Evolutionary conservation across 2,888 invertebrate genomes (phyloP).

Genomic region (Arenicola marina): DNA sequence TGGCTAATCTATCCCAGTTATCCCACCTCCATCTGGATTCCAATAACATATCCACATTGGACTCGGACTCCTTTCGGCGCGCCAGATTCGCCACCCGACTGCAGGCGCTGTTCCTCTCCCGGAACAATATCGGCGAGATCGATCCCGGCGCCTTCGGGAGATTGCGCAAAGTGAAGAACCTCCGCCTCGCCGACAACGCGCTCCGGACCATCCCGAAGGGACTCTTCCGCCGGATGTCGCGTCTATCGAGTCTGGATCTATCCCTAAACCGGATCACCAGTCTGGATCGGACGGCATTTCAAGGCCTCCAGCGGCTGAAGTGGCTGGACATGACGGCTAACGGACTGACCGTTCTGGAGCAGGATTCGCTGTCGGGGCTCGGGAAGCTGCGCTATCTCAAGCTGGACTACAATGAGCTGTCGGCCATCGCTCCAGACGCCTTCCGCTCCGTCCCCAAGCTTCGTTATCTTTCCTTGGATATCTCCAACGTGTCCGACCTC

Average conservation of each 20-base stretch:
- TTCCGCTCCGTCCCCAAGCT: constrained; percentile 14
- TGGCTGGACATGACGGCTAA: constrained; percentile 26
- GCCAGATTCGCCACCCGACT: neutral
- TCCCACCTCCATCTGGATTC: neutral
- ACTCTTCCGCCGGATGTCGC: constrained; percentile 8
- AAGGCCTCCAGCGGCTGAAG: constrained; percentile 16
- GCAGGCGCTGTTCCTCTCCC: constrained; percentile 7
- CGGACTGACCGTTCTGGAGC: constrained; percentile 11
- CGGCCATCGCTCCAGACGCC: constrained; percentile 13
- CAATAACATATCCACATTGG: neutral
- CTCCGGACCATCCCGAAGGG: neutral
- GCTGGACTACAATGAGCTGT: constrained; percentile 20
- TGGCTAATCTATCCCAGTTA: neutral
- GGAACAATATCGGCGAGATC: constrained; percentile 7
- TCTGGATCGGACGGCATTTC: constrained; percentile 12
- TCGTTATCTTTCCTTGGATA: constrained; percentile 20
- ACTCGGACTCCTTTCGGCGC: too few species aligned
- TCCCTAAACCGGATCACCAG: constrained; percentile 18
- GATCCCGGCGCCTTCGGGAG: constrained; percentile 5
- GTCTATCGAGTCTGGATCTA: constrained; percentile 19
- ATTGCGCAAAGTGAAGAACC: constrained; percentile 2
- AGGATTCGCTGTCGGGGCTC: constrained; percentile 13
- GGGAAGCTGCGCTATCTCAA: constrained; percentile 20
- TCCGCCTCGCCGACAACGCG: constrained; percentile 11
- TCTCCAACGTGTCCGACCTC: constrained; percentile 15